Base-by-base conservation (phyloP, 2,888 invertebrate genomes). In the Taenaris catops region DNA sequence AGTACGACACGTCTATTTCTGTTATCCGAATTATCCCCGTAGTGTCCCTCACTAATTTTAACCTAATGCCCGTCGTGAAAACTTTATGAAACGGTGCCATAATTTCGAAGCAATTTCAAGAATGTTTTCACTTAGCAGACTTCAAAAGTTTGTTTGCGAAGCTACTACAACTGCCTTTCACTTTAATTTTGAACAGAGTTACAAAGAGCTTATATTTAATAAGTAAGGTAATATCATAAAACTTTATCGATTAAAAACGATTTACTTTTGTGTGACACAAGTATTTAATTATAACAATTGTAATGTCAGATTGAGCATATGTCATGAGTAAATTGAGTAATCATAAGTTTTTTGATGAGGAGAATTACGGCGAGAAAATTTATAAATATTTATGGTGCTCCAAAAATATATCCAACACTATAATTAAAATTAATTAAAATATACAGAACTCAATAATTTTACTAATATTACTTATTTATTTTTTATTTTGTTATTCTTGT, bases 101-200 rank as follows among this genome's bases (percentile, higher is more conserved):
- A 83, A 80, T 78, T 78, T 72, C 61, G 59, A 58, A 72, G 75
- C 63, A 63, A 80, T 81, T 74, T 72, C 69, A 76, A 70, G 76
- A 83, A 81, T 83, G 78, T 74, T 43, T 69, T 59, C 70, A 72
- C 73, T 76, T 61, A 60, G 64, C 54, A 69, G 65, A 63, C 57
- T 69, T 71, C 53, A 58, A 60, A 66, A 75, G 65, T 73, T 73
- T 65, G 66, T 65, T 69, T 65, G 59, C 53, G 51, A 53, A 63
- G 62, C 60, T 51, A 44, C 48, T 49, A 61, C 43, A 34, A 32
- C 53, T 49, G 55, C 53, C 63, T 71, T 71, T 67, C 59, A 58
- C 60, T 70, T 62, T 63, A 68, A 66, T 65, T 69, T 68, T 49
- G 53, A 56, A 60, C 56, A 53, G 55, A 55, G 55, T 55, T 58